A percentile compares a stretch with the other conserved stretches of the same genome.
phyloP scores from a whole-genome alignment of 2,113 vertebrate species.

The Scopus umbretta region DNA sequence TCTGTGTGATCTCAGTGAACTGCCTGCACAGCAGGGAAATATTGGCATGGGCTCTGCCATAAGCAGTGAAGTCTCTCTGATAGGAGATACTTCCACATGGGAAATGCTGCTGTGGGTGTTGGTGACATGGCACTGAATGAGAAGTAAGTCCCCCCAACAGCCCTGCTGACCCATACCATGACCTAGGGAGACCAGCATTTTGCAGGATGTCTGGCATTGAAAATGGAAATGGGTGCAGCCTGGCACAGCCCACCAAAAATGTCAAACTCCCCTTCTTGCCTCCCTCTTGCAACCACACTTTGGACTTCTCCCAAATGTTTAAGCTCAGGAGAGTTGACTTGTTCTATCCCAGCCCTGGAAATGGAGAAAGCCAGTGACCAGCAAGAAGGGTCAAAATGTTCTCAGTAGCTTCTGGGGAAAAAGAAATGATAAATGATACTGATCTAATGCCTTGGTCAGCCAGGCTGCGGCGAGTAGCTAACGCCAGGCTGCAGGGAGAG shows the following conservation, averaged over 20 bases:
- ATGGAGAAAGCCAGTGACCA: not conserved
- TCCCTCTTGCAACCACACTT: not conserved
- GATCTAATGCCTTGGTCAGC: not conserved
- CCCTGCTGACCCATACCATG: not conserved
- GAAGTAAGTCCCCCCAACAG: not conserved
- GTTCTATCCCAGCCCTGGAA: not conserved
- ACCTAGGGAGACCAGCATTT: not conserved
- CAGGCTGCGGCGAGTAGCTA: not conserved
- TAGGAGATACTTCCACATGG: not conserved
- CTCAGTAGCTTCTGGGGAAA: not conserved
- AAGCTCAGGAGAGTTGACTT: not conserved
- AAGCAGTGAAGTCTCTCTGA: not conserved
- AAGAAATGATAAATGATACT: not conserved
- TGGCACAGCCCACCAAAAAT: not conserved
- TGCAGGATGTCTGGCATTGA: not conserved
- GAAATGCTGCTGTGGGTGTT: not conserved
- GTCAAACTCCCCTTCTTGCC: not conserved
- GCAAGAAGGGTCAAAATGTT: not conserved
- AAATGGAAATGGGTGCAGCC: not conserved
- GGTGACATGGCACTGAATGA: not conserved
- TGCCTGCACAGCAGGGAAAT: not conserved
- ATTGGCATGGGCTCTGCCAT: not conserved
- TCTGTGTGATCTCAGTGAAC: not conserved
- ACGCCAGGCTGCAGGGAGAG: not conserved
- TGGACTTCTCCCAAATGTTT: not conserved